A percentile compares a stretch with the other conserved stretches of the same genome.
phyloP scores from a whole-genome alignment of 2,888 invertebrate species.

The Nomada flava region DNA sequence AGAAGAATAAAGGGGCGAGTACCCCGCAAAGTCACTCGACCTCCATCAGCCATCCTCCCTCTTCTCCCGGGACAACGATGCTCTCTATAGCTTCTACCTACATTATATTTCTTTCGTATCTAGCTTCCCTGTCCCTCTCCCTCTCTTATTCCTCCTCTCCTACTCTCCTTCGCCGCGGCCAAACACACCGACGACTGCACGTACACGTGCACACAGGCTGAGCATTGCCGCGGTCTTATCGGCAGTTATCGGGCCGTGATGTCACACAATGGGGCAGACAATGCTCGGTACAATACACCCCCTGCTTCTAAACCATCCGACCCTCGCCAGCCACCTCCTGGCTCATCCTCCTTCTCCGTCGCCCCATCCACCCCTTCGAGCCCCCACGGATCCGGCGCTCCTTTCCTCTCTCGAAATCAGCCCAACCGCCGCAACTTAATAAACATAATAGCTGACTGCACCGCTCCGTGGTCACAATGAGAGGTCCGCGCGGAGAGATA shows the following conservation, averaged over 20 bases:
- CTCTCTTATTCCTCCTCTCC: neutral
- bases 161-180: constrained; percentile 15
- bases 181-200: constrained; percentile 56
- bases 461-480: constrained; percentile 81
- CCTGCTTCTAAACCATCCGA: constrained; percentile 74
- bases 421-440: constrained; percentile 80
- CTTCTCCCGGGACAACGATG: constrained; percentile 35
- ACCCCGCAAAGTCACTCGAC: constrained; percentile 62
- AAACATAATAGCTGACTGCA: constrained; percentile 84
- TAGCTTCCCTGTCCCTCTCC: constrained; percentile 21
- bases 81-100: constrained; percentile 60
- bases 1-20: constrained; percentile 59
- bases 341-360: constrained; percentile 57
- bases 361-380: constrained; percentile 58
- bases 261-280: constrained; percentile 84
- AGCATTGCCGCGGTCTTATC: constrained; percentile 83
- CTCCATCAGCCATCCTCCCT: constrained; percentile 55
- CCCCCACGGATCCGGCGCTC: constrained; percentile 24
- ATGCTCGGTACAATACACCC: constrained; percentile 83
- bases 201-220: constrained; percentile 63
- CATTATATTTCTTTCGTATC: constrained; percentile 71
- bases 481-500: constrained; percentile 79
- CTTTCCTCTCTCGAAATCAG: constrained; percentile 65
- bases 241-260: constrained; percentile 84
- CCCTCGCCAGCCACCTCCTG: constrained; percentile 69